phyloP scores from a whole-genome alignment of 2,113 vertebrate genomes.

The Clinocottus analis region DNA sequence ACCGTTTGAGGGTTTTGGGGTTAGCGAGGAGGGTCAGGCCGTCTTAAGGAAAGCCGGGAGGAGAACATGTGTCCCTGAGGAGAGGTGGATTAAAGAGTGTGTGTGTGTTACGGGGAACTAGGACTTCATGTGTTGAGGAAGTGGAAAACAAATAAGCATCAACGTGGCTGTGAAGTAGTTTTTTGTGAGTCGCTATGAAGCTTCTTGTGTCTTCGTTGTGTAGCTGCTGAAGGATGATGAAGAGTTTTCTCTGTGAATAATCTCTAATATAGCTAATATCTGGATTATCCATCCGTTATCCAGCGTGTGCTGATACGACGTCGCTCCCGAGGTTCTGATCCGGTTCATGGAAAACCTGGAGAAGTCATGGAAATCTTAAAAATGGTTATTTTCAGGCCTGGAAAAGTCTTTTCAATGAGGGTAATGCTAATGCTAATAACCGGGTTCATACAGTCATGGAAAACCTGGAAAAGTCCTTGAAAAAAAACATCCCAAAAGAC shows the following conservation, averaged over 20 bases:
- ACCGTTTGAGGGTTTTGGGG: slow-evolving; percentile 48
- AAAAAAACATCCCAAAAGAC: no score
- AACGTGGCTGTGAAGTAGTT: slow-evolving; percentile 28
- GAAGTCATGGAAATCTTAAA: no score
- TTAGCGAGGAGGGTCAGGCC: slow-evolving; percentile 53
- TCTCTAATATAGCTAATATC: background rate
- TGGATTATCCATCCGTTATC: background rate
- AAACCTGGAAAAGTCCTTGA: no score
- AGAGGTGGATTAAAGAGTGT: slow-evolving; percentile 57
- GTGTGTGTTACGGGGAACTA: slow-evolving; percentile 53
- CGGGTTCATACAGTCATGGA: no score
- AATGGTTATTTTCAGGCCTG: no score
- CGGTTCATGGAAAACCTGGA: no score
- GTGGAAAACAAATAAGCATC: background rate
- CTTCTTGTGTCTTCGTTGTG: no score
- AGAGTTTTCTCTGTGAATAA: background rate
- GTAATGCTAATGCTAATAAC: no score
- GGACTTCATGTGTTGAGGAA: slow-evolving; percentile 41
- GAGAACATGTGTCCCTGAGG: slow-evolving; percentile 53
- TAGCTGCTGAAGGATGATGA: background rate
- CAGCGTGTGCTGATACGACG: no score
- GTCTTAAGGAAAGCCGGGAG: slow-evolving; percentile 59
- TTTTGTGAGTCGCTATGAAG: background rate
- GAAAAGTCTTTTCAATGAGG: no score
- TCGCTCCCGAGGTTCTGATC: no score